These are phyloP conservation scores for Orthonychiurus folsomi DNA, from an alignment of 2,888 invertebrate species.

Conservation along the genomic window DNA sequence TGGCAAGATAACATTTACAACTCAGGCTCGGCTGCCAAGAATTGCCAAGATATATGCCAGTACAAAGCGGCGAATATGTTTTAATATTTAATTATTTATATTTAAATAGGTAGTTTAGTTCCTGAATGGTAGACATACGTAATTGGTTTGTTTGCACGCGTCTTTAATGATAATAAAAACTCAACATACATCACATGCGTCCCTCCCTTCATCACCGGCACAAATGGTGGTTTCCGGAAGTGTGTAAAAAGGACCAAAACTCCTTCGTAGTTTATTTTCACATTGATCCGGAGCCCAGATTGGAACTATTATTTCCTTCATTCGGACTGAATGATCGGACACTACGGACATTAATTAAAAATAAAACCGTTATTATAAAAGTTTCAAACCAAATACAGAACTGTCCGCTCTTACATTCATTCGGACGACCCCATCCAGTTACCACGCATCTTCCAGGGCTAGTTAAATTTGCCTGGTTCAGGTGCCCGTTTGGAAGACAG, in stretches of 20 bases:
- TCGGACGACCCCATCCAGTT: slow-evolving; percentile 46
- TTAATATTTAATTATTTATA: too few relatives aligned
- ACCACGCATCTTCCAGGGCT: slow-evolving; percentile 41
- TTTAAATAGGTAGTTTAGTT: too few relatives aligned
- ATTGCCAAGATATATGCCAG: too few relatives aligned
- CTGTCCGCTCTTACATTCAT: slow-evolving; percentile 42
- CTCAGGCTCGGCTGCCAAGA: too few relatives aligned
- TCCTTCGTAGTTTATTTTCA: slow-evolving; percentile 42
- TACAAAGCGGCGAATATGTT: too few relatives aligned
- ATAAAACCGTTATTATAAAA: slow-evolving; percentile 1
- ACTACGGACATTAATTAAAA: slow-evolving; percentile 35
- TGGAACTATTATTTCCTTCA: slow-evolving; percentile 46
- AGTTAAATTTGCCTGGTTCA: neutral
- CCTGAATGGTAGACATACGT: too few relatives aligned
- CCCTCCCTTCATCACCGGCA: slow-evolving; percentile 45
- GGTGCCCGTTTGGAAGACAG: slow-evolving; percentile 38
- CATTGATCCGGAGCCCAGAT: slow-evolving; percentile 44
- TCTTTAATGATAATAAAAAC: slow-evolving; percentile 33
- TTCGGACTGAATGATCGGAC: slow-evolving; percentile 44
- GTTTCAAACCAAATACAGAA: too few relatives aligned
- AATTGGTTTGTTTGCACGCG: too few relatives aligned
- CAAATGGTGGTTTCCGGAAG: slow-evolving; percentile 45
- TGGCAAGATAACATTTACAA: too few relatives aligned
- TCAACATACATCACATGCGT: slow-evolving; percentile 48
- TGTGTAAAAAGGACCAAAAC: slow-evolving; percentile 44